These are phyloP conservation scores for Aplocera efformata DNA, from an alignment of 2,888 invertebrate genomes.

Conservation along the genomic window DNA sequence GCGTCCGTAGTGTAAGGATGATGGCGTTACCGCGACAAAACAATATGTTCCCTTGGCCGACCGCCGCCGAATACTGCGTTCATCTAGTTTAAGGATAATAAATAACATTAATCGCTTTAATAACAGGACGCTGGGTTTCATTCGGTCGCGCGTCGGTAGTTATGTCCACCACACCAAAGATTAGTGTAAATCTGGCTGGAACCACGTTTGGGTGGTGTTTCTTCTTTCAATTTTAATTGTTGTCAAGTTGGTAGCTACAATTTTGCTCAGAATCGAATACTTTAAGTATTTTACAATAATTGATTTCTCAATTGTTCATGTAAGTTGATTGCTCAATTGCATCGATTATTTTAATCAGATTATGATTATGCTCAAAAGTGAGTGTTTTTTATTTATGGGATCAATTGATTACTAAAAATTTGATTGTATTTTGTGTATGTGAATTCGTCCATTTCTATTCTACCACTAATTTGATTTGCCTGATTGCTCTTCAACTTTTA, in stretches of 20 bases:
- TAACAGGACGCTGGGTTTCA: slow-evolving; percentile 29
- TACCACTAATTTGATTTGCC: slow-evolving; percentile 38
- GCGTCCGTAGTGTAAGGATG: slow-evolving; percentile 69
- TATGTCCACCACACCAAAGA: slow-evolving; percentile 76
- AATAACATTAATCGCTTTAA: slow-evolving; percentile 33
- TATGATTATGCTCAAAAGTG: slow-evolving; percentile 72
- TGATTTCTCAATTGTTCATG: slow-evolving; percentile 49
- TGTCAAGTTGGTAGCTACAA: slow-evolving; percentile 41
- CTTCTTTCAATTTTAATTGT: slow-evolving; percentile 38
- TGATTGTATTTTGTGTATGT: slow-evolving; percentile 49
- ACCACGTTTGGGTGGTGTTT: slow-evolving; percentile 47
- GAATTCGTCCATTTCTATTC: slow-evolving; percentile 56
- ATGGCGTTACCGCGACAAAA: slow-evolving; percentile 69
- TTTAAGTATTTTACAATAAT: slow-evolving; percentile 54
- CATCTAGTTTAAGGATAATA: slow-evolving; percentile 21
- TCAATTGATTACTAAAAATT: slow-evolving; percentile 52
- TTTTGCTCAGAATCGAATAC: slow-evolving; percentile 57
- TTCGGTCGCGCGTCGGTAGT: slow-evolving; percentile 53
- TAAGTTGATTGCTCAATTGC: slow-evolving; percentile 69
- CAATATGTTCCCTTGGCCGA: slow-evolving; percentile 50
- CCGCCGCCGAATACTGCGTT: slow-evolving; percentile 43
- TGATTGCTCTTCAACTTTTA: slow-evolving; percentile 40
- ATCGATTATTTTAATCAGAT: slow-evolving; percentile 59
- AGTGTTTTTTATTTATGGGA: slow-evolving; percentile 66
- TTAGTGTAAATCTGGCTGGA: slow-evolving; percentile 67